Percentiles rank a stretch among this genome's conserved stretches.
Conservation (phyloP, 2,888 invertebrate genomes). For the Hymenopus coronatus region DNA sequence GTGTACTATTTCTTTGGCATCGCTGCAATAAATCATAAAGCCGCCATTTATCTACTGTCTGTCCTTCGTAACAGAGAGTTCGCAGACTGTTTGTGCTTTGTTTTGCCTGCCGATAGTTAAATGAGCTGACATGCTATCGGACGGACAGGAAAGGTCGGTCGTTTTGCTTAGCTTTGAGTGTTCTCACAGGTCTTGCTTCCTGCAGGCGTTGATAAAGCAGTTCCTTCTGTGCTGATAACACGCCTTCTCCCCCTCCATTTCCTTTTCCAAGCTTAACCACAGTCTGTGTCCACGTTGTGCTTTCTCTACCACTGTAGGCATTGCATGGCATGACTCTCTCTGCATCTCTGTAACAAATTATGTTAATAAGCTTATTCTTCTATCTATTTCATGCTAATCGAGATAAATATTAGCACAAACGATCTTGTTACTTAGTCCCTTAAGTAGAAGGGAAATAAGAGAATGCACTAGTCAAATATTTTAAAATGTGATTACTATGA, state of each 20-base stretch:
- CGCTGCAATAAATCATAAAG: background rate
- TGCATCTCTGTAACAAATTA: too few relatives aligned
- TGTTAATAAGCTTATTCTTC: too few relatives aligned
- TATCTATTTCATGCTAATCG: too few relatives aligned
- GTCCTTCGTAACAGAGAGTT: background rate
- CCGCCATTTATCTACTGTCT: background rate
- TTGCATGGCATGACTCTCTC: too few relatives aligned
- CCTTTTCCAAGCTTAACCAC: too few relatives aligned
- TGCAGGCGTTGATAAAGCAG: background rate
- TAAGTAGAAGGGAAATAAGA: too few relatives aligned
- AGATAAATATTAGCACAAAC: too few relatives aligned
- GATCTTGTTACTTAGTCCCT: too few relatives aligned
- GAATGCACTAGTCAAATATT: too few relatives aligned
- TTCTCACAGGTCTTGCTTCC: background rate
- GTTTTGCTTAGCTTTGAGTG: background rate
- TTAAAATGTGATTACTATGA: too few relatives aligned
- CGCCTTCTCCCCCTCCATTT: background rate
- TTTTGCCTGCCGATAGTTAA: background rate
- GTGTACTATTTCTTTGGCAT: background rate
- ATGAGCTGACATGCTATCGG: background rate
- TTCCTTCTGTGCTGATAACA: background rate
- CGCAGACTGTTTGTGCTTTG: background rate
- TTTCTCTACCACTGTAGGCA: too few relatives aligned
- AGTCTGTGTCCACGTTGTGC: too few relatives aligned
- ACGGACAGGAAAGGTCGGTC: background rate